A percentile compares a stretch with the other conserved stretches of the same genome.
Conservation (phyloP, 2,888 invertebrate species). For the Caenorhabditis sp. region DNA sequence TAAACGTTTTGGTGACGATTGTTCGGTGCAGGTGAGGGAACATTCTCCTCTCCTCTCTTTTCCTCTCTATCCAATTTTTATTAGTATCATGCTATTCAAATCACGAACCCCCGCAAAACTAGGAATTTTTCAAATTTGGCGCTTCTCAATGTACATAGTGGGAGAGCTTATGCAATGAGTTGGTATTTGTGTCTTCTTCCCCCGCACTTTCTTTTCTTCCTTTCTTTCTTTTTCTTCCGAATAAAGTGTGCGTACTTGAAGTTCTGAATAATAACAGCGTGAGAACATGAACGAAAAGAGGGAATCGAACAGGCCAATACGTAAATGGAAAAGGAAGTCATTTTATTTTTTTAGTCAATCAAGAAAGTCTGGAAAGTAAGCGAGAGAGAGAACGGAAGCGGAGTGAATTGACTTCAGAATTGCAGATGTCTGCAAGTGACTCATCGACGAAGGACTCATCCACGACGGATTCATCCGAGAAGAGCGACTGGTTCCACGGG, state of each 20-base stretch:
- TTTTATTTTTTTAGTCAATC: slow-evolving; percentile 3
- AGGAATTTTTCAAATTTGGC: slow-evolving; percentile 57
- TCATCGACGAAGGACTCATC: slow-evolving; percentile 5
- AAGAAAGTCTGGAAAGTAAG: slow-evolving; percentile 16
- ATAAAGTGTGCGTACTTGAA: slow-evolving; percentile 40
- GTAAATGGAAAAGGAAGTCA: neutral
- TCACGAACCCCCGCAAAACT: slow-evolving; percentile 30
- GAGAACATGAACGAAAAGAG: neutral
- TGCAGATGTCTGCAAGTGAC: slow-evolving; percentile 29
- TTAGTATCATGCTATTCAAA: slow-evolving; percentile 44
- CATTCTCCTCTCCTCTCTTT: slow-evolving; percentile 4
- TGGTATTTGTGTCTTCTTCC: slow-evolving; percentile 16
- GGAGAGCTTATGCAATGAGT: slow-evolving; percentile 45
- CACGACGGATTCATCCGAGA: slow-evolving; percentile 2
- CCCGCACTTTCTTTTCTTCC: neutral
- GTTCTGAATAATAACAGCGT: slow-evolving; percentile 9
- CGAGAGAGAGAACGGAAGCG: neutral
- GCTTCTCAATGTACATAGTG: slow-evolving; percentile 43
- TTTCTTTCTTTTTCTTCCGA: slow-evolving; percentile 1
- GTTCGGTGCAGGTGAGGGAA: slow-evolving; percentile 6
- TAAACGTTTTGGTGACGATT: slow-evolving; percentile 45
- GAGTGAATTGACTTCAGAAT: neutral
- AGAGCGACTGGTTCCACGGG: slow-evolving; percentile 47
- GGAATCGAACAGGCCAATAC: neutral
- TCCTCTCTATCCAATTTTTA: slow-evolving; percentile 10